These are phyloP conservation scores for Gambusia affinis DNA, from an alignment of 2,113 vertebrate species.

Conservation along the genomic window DNA sequence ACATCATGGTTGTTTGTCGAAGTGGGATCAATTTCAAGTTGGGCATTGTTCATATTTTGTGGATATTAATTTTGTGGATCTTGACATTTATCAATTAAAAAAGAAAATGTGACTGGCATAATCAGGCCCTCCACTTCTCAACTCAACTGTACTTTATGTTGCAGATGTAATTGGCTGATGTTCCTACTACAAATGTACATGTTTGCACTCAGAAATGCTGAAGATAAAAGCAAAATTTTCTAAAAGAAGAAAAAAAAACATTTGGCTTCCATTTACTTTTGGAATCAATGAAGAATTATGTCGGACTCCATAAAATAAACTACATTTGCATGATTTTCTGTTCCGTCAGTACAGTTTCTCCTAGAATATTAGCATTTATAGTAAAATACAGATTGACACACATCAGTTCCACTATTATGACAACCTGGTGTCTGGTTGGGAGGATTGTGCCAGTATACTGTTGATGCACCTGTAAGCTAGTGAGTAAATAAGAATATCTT, in stretches of 20 bases:
- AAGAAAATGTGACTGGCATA: slow-evolving; percentile 1
- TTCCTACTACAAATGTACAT: neutral
- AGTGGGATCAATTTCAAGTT: neutral
- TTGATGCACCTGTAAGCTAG: no score
- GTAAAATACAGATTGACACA: no score
- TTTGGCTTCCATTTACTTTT: slow-evolving; percentile 2
- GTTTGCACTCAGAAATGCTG: neutral
- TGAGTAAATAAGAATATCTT: no score
- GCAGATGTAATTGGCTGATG: neutral
- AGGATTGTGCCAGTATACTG: no score
- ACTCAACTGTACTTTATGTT: neutral
- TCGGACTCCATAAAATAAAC: no score
- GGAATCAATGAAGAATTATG: neutral
- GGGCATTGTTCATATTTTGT: neutral
- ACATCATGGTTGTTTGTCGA: neutral
- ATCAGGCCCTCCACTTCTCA: neutral
- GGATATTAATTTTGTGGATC: neutral
- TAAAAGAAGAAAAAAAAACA: neutral
- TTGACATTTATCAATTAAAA: neutral
- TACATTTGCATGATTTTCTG: no score
- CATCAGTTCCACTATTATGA: no score
- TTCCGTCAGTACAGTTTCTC: no score
- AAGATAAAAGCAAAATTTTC: neutral
- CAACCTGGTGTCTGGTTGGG: no score
- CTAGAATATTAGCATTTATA: no score